Evolutionary conservation across 2,888 invertebrate species (phyloP).

Genomic region (Hydropsyche betteni): DNA sequence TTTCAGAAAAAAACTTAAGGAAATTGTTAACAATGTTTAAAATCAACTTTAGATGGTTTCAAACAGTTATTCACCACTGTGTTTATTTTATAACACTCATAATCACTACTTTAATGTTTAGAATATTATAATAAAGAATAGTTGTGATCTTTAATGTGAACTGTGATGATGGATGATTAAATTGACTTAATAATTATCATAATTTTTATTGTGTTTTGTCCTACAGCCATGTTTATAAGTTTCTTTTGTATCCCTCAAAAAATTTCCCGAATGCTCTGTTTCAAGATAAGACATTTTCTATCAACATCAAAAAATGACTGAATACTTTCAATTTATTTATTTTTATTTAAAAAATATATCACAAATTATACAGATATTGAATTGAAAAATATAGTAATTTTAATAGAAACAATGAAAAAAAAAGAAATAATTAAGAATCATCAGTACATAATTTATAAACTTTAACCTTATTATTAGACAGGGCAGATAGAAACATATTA

Average conservation of each 20-base stretch:
- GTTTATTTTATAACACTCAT: conserved; percentile 4
- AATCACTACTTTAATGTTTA: conserved; percentile 21
- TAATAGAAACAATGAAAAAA: not conserved
- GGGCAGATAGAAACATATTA: conserved; percentile 68
- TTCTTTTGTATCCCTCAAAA: no score
- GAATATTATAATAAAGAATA: conserved; percentile 22
- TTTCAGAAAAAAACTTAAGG: no score
- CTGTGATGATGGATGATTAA: conserved; percentile 14
- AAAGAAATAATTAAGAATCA: not conserved
- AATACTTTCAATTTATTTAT: no score
- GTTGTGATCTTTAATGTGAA: conserved; percentile 21
- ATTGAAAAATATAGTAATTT: not conserved
- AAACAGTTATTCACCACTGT: no score
- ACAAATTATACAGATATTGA: no score
- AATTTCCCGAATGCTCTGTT: no score
- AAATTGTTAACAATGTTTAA: no score
- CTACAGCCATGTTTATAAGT: not conserved
- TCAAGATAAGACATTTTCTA: no score
- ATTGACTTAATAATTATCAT: not conserved
- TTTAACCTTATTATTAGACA: conserved; percentile 73
- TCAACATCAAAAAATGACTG: no score
- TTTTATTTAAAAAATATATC: no score
- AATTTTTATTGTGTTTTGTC: not conserved
- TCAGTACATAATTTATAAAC: conserved; percentile 67
- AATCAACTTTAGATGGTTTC: no score